phyloP scores from a whole-genome alignment of 1,140 invertebrate genomes.

The Coelopa frigida region DNA sequence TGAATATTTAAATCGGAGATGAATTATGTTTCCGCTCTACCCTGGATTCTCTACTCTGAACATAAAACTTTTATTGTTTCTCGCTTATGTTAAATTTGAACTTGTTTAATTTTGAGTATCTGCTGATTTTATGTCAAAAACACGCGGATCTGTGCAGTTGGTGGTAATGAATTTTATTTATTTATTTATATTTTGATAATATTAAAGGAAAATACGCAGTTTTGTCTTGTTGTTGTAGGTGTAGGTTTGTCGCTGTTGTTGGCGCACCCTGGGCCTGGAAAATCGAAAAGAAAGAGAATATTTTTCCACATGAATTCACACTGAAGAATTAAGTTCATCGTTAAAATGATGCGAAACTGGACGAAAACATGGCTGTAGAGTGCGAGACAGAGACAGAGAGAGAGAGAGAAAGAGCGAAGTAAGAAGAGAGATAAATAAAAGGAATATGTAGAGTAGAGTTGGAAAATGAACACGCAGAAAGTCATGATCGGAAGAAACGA shows the following conservation, averaged over 20 bases:
- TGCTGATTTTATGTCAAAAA: neutral
- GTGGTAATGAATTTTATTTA: neutral
- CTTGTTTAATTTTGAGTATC: neutral
- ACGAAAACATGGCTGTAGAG: slow-evolving; percentile 5
- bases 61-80: neutral
- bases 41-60: too few species aligned
- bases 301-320: slow-evolving; percentile 9
- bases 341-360: slow-evolving; percentile 2
- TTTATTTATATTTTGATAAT: neutral
- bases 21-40: too few species aligned
- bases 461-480: too few species aligned
- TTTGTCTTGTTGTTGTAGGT: neutral
- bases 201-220: too few species aligned
- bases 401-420: neutral
- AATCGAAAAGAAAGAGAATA: slow-evolving; percentile 12
- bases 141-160: neutral
- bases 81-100: neutral
- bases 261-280: slow-evolving; percentile 11
- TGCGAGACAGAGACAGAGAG: neutral
- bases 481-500: too few species aligned
- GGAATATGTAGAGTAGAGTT: neutral
- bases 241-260: slow-evolving; percentile 10
- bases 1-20: too few species aligned
- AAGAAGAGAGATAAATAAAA: slow-evolving; percentile 1
- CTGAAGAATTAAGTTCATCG: neutral